Evolutionary conservation across 2,113 vertebrate genomes (phyloP).

Genomic region (Crotalus horridus): DNA sequence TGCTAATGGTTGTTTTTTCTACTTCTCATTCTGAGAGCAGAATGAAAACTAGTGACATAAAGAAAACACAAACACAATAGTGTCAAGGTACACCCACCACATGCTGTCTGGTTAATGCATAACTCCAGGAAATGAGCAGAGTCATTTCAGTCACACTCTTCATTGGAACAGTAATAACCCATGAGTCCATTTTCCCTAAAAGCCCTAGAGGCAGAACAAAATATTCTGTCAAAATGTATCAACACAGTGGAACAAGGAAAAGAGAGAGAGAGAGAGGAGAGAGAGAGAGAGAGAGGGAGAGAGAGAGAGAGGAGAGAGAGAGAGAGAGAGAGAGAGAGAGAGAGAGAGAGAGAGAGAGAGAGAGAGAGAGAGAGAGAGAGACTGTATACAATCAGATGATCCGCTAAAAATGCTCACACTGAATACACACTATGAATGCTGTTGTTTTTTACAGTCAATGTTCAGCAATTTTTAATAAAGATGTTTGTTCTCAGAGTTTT

Average conservation of each 20-base stretch:
- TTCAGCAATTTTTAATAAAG: background rate
- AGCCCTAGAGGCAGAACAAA: constrained; percentile 57
- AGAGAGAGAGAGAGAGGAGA: background rate
- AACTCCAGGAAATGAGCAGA: constrained; percentile 55
- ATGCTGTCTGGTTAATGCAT: constrained; percentile 57
- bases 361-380: constrained; percentile 11
- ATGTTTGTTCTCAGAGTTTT: background rate
- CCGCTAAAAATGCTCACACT: constrained; percentile 39
- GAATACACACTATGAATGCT: constrained; percentile 26
- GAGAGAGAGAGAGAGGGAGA: too few species aligned
- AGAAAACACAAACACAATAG: constrained; percentile 44
- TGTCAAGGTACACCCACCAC: constrained; percentile 31
- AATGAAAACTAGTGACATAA: constrained; percentile 44
- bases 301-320: constrained; percentile 12
- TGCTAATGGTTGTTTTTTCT: constrained; percentile 36
- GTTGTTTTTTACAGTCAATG: background rate
- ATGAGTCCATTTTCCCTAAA: constrained; percentile 50
- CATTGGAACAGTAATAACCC: constrained; percentile 48
- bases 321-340: background rate
- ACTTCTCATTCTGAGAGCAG: constrained; percentile 33
- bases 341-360: too few species aligned
- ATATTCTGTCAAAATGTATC: constrained; percentile 62
- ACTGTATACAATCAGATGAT: constrained; percentile 8
- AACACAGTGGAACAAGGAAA: constrained; percentile 52
- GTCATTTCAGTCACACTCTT: constrained; percentile 49